These are phyloP conservation scores for Molossus alvarezi DNA, from an alignment of 2,797 vertebrate species.

Conservation along the genomic window DNA sequence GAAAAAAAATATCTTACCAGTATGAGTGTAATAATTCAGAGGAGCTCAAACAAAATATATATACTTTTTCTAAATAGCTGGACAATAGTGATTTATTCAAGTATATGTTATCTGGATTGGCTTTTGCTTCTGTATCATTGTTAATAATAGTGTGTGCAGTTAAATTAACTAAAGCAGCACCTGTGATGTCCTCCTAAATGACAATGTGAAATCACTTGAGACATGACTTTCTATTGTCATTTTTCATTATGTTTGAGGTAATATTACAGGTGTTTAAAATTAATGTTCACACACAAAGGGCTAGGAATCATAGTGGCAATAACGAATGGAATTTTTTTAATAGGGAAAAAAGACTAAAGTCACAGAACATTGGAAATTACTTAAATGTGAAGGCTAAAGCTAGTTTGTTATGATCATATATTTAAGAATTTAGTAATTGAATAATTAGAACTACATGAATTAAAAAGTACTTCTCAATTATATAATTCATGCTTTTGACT, in stretches of 20 bases:
- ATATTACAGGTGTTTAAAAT: not conserved
- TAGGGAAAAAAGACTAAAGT: not conserved
- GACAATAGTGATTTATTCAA: not conserved
- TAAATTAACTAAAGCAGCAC: not conserved
- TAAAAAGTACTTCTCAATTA: too few species aligned
- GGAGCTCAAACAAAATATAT: not conserved
- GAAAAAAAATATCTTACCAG: not conserved
- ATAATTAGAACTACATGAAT: too few species aligned
- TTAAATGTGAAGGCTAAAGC: not conserved
- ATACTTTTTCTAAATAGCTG: not conserved
- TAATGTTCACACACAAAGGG: not conserved
- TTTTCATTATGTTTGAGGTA: conserved; percentile 29
- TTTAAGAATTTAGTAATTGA: too few species aligned
- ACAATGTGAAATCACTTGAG: not conserved
- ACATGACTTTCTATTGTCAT: not conserved
- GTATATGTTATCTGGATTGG: not conserved
- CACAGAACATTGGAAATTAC: not conserved
- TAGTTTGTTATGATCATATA: too few species aligned
- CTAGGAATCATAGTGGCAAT: not conserved
- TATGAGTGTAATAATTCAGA: not conserved
- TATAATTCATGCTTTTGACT: too few species aligned
- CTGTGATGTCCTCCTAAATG: not conserved
- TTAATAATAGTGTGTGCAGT: not conserved
- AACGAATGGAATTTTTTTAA: not conserved
- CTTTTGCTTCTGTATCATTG: not conserved